A percentile compares a stretch with the other conserved stretches of the same genome.
These are phyloP conservation scores for Pasiphila rectangulata DNA, from an alignment of 2,888 invertebrate species.

Conservation along the genomic window DNA sequence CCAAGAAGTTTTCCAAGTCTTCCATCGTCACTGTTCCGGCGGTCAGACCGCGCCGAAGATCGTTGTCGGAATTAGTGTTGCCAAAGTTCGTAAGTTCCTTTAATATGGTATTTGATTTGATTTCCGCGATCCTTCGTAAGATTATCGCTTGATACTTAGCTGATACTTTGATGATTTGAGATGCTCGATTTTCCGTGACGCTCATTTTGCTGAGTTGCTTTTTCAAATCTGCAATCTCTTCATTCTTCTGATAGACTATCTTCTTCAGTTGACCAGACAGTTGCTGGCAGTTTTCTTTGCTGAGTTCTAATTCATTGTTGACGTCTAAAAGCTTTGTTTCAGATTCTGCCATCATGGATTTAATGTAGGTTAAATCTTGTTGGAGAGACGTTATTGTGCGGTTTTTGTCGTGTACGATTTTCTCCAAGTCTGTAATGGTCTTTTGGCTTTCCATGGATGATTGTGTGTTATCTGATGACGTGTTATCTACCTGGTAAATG, in stretches of 20 bases:
- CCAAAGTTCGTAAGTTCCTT: constrained; percentile 71
- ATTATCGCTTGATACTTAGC: constrained; percentile 74
- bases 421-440: constrained; percentile 70
- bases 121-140: constrained; percentile 67
- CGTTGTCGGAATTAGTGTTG: constrained; percentile 56
- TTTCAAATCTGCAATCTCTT: constrained; percentile 69
- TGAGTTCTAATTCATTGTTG: constrained; percentile 61
- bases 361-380: constrained; percentile 62
- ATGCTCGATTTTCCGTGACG: constrained; percentile 62
- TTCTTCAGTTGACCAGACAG: constrained; percentile 67
- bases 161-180: constrained; percentile 71
- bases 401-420: constrained; percentile 67
- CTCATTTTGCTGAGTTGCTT: constrained; percentile 67
- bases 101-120: constrained; percentile 65
- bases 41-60: constrained; percentile 55
- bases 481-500: constrained; percentile 67
- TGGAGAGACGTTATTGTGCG: constrained; percentile 64
- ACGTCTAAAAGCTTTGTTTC: constrained; percentile 66
- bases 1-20: constrained; percentile 70
- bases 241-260: constrained; percentile 67
- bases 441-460: constrained; percentile 65
- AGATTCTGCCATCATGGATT: constrained; percentile 66
- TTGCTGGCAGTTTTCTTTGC: constrained; percentile 63
- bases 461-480: constrained; percentile 60
- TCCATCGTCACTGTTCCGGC: constrained; percentile 69